Percentiles rank a stretch among this genome's conserved stretches.
phyloP scores from a whole-genome alignment of 2,888 invertebrate species.

The Operophtera brumata region DNA sequence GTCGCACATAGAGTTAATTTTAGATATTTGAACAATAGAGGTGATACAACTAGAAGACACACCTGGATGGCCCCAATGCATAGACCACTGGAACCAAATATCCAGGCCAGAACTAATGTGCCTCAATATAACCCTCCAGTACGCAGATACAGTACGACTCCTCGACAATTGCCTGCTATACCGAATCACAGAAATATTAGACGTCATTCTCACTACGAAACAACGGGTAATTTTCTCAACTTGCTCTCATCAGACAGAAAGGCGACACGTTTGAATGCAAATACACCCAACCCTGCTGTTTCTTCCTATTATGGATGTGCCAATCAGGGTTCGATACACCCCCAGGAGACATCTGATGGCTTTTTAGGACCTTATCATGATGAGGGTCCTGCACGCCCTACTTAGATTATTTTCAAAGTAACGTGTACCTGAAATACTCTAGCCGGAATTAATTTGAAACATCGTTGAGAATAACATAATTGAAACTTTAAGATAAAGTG shows the following conservation, averaged over 20 bases:
- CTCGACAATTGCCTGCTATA: constrained; percentile 15
- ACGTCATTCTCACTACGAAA: constrained; percentile 20
- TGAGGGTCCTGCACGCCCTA: neutral
- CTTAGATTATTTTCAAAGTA: constrained; percentile 6
- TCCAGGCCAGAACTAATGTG: neutral
- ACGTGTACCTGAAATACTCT: neutral
- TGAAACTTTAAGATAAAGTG: too few relatives aligned
- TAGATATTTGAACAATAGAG: neutral
- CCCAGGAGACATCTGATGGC: neutral
- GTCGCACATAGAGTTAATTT: neutral
- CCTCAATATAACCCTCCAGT: constrained; percentile 2
- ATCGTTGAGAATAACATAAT: too few relatives aligned
- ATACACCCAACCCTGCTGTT: neutral
- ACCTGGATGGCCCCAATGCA: neutral
- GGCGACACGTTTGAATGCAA: constrained; percentile 13
- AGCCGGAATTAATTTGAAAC: too few relatives aligned
- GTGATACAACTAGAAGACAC: neutral
- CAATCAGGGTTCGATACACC: neutral
- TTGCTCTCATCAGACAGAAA: constrained; percentile 13
- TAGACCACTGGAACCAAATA: neutral
- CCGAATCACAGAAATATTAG: constrained; percentile 1
- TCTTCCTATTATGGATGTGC: neutral
- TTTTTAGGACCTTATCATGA: constrained; percentile 3
- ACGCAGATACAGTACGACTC: constrained; percentile 9
- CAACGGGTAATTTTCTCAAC: constrained; percentile 12